Evolutionary conservation across 2,888 invertebrate species (phyloP), one percentile per base, ranked within the genome.

Genomic region (Andrena dorsata): DNA sequence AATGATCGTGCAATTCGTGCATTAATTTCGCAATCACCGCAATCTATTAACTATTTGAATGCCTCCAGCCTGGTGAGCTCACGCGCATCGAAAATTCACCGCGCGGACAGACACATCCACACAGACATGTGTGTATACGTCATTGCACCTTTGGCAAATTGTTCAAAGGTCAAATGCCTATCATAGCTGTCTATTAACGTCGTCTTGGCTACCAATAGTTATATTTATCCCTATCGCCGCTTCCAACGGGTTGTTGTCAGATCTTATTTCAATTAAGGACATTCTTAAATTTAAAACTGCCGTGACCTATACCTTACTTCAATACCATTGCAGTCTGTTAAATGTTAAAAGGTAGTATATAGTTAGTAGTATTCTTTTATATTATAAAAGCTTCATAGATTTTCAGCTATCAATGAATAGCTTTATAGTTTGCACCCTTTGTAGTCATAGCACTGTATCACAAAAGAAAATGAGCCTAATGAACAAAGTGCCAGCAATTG

Each of bases 101-200:
- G 20, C 20, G 51, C 51, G 20, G 20, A 20, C 51, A 51, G 20
- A 20, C 51, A 51, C 51, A 20, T 51, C 51, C 51, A 51, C 51
- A 8, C 20, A 51, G 6, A 20, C 51, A 20, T 51, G 20, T 8
- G 16, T 60, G 32, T 60, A 60, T 41, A 60, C 20, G 53, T 32
- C 7, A 41, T 16, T 28, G 58, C 41, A 71, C 60, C 51, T 82
- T 85, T 81, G 85, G 85, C 85, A 81, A 68, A 81, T 70, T 84
- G 81, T 78, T 78, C 78, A 81, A 84, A 85, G 85, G 84, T 84
- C 80, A 78, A 77, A 78, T 84, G 77, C 85, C 85, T 75, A 81
- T 81, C 85, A 66, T 81, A 66, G 66, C 74, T 65, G 71, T 23
- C 80, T 53, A 75, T 71, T 82, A 82, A 75, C 80, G 58, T 63